Evolutionary conservation across 2,888 invertebrate species (phyloP), one percentile per base, ranked within the genome.

Genomic region (Agriopis marginaria): DNA sequence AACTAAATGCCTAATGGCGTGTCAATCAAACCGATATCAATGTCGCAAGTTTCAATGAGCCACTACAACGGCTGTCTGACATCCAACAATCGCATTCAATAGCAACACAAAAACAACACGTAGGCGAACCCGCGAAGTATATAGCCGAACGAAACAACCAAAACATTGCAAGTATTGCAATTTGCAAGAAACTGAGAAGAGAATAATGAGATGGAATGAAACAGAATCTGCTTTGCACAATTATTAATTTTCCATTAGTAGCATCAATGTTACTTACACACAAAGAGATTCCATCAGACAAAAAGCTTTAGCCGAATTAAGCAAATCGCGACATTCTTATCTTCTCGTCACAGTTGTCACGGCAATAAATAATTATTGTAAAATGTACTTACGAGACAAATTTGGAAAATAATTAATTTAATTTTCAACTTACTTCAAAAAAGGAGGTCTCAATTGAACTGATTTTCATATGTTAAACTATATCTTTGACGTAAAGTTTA

Each of bases 71-170:
- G 74, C 68, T 82, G 82, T 83, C 78, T 86, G 86, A 89, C 86
- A 86, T 75, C 74, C 76, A 78, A 89, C 85, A 86, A 86, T 84
- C 79, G 77, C 76, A 77, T 82, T 85, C 80, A 86, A 87, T 84
- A 78, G 81, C 73, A 75, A 83, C 77, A 83, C 82, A 83, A 82
- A 80, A 83, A 82, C 74, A 76, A 73, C 71, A 80, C 77, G 88
- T 70, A 70, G 74, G 72, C 70, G 69, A 63, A 71, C 54, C 58
- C 23, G 56, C 45, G 50, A 32, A 71, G 68, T 70, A 79, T 74
- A 68, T 67, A 75, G 75, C 68, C 55, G 64, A 77, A 75, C 67
- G 32, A 72, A 79, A 73, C 62, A 66, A 74, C 68, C 72, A 70
- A 75, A 65, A 72, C 68, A 64, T 12, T 42, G 55, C 55, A 40